A percentile compares a stretch with the other conserved stretches of the same genome.
phyloP scores from a whole-genome alignment of 1,140 invertebrate species.

The Drosophila triauraria region DNA sequence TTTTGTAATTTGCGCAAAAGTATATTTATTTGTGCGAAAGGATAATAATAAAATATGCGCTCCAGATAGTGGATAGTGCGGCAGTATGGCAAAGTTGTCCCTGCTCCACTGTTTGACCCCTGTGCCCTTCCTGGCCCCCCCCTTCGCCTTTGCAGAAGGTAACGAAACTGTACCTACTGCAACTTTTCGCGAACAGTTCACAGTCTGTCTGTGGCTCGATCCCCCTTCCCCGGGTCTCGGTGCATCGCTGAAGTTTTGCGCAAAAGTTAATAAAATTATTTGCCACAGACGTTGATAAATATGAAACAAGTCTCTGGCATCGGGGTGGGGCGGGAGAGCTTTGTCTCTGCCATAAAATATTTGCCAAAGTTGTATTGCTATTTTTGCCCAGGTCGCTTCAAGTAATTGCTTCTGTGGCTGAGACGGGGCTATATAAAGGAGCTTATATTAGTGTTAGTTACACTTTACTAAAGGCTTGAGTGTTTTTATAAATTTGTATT shows the following conservation, averaged over 20 bases:
- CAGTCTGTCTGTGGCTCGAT: slow-evolving; percentile 20
- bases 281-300: slow-evolving; percentile 82
- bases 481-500: background rate
- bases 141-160: slow-evolving; percentile 6
- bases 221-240: background rate
- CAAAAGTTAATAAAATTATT: slow-evolving; percentile 83
- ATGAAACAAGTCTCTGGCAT: slow-evolving; percentile 65
- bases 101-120: slow-evolving; percentile 17
- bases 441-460: background rate
- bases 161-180: slow-evolving; percentile 65
- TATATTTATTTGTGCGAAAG: slow-evolving; percentile 77
- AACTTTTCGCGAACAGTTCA: slow-evolving; percentile 70
- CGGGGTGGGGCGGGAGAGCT: background rate
- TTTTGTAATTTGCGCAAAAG: slow-evolving; percentile 80
- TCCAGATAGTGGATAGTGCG: slow-evolving; percentile 58
- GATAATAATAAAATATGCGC: slow-evolving; percentile 82
- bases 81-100: slow-evolving; percentile 55
- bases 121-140: background rate
- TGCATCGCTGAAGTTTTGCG: slow-evolving; percentile 63
- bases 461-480: no score
- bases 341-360: slow-evolving; percentile 49
- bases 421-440: no score
- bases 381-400: slow-evolving; percentile 30
- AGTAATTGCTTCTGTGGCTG: slow-evolving; percentile 30
- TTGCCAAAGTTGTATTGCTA: slow-evolving; percentile 60